Evolutionary conservation across 2,797 vertebrate genomes (phyloP).

Genomic region (Remorina albescens): DNA sequence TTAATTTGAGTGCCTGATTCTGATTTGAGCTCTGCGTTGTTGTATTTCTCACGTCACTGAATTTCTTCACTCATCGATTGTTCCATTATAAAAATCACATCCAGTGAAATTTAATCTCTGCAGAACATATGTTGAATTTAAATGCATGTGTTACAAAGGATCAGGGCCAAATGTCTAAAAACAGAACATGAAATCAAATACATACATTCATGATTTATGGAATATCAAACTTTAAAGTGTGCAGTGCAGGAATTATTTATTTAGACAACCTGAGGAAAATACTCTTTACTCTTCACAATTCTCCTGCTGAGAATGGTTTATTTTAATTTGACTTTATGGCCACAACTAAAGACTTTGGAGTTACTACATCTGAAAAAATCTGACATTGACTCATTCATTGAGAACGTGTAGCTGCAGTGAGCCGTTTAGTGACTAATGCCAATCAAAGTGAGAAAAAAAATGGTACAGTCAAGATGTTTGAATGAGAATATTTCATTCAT

Average conservation of each 20-base stretch:
- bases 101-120: background rate
- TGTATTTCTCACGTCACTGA: slow-evolving; percentile 49
- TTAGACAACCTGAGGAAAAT: background rate
- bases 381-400: background rate
- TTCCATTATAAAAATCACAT: slow-evolving; percentile 15
- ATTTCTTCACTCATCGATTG: slow-evolving; percentile 23
- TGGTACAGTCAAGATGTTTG: background rate
- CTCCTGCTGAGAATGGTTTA: background rate
- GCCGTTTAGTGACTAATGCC: background rate
- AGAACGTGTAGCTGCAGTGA: background rate
- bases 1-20: slow-evolving; percentile 30
- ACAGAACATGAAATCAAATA: slow-evolving; percentile 17
- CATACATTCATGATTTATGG: no score
- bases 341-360: background rate
- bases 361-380: background rate
- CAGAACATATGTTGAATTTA: slow-evolving; percentile 16
- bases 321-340: background rate
- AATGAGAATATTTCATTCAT: background rate
- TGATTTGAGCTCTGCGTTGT: slow-evolving; percentile 37
- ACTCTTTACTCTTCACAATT: background rate
- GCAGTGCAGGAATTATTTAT: slow-evolving; percentile 21
- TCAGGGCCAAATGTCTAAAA: slow-evolving; percentile 8
- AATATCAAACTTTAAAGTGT: background rate
- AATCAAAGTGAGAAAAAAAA: background rate
- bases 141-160: background rate